These are phyloP conservation scores for Catharus bicknelli DNA, from an alignment of 2,113 vertebrate genomes.

Conservation along the genomic window DNA sequence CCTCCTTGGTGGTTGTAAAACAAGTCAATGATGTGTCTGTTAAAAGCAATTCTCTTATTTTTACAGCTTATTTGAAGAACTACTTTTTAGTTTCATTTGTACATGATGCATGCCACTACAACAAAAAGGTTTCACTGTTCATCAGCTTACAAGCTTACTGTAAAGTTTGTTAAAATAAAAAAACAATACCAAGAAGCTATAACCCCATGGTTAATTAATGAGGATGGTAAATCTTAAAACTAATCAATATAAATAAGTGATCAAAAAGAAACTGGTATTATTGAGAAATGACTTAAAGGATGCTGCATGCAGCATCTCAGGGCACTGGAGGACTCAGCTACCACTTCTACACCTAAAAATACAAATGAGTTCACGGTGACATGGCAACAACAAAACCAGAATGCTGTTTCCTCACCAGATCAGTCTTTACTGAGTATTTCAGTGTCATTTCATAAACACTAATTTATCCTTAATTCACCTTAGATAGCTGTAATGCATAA, in stretches of 20 bases:
- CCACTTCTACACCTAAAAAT: background rate
- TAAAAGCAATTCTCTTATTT: background rate
- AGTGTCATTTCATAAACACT: background rate
- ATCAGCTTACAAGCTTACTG: background rate
- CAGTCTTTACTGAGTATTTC: background rate
- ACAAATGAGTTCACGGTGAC: background rate
- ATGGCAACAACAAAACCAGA: background rate
- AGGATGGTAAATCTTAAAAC: background rate
- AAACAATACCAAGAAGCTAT: background rate
- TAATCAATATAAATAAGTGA: background rate
- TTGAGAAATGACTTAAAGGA: background rate
- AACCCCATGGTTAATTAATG: background rate
- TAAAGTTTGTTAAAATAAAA: background rate
- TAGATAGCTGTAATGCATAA: background rate
- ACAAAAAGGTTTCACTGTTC: background rate
- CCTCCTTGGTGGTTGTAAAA: background rate
- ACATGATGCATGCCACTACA: background rate
- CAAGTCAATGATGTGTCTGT: background rate
- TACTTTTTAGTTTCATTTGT: background rate
- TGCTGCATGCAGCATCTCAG: background rate
- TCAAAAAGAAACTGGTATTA: background rate
- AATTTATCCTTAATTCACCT: slow-evolving; percentile 21
- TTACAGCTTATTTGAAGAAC: background rate
- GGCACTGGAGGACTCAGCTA: background rate
- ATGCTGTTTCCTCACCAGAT: background rate